Evolutionary conservation across 1,140 invertebrate species (phyloP), one percentile per base, ranked within the genome.

Genomic region (Listronotus bonariensis): DNA sequence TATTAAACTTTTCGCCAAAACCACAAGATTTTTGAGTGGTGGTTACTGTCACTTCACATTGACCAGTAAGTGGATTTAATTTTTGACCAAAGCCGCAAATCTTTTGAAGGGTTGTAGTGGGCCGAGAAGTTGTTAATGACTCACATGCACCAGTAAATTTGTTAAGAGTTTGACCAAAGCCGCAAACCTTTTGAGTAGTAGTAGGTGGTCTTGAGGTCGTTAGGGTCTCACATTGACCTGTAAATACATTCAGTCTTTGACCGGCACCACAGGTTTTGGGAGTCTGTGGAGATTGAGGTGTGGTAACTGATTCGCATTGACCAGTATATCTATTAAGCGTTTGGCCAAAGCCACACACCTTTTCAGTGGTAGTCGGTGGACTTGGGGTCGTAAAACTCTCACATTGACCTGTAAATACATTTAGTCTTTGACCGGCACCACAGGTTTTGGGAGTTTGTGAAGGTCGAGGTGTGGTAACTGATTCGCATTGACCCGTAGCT

Each of bases 101-200:
- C 43, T 43, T 55, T 61, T 38, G 52, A 45, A 43, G 32, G 18
- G 65, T 56, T 26, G 46, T 36, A 34, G 36, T 43, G 10, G 34
- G 49, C 12, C 49, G 42, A n/a, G 61, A 55, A n/a, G 49, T 26
- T 6, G 20, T 34, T 7, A 36, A 6, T 0, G 12, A 3, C 17
- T 65, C 55, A 34, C 63, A 65, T 46, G 12, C n/a, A 15, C 48
- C 40, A 11, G 51, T 60, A 17, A 42, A 40, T 15, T 26, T 10
- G 20, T 67, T 67, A 18, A 60, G 34, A 9, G 26, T 51, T 40
- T 55, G 41, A 42, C 61, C 67, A 64, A 64, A 58, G 11, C 20
- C 38, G 53, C 63, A 65, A 14, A 15, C 34, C 45, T 52, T 51
- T 18, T 14, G 43, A 14, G 52, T 56, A 9, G 55, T 12, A n/a